These are phyloP conservation scores for Peromyscus attwateri DNA, from an alignment of 2,797 vertebrate genomes.

Conservation along the genomic window DNA sequence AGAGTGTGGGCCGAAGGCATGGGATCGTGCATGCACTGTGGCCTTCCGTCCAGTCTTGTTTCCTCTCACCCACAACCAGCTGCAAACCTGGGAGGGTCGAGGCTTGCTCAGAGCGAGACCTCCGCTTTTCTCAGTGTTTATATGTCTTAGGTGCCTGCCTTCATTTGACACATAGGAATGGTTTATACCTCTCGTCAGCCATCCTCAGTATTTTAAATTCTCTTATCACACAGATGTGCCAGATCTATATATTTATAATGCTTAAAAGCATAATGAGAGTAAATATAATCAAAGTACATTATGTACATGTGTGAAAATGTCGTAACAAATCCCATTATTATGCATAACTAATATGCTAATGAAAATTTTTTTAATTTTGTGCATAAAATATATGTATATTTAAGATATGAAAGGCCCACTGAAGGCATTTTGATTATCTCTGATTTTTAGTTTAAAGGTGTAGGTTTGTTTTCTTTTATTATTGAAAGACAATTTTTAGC, in stretches of 20 bases:
- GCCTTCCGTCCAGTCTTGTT: conserved; percentile 18
- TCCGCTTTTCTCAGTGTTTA: background rate
- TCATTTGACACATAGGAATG: background rate
- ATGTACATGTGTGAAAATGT: background rate
- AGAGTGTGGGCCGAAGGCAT: conserved; percentile 38
- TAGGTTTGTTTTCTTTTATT: background rate
- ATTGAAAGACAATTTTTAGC: background rate
- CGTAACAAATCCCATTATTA: background rate
- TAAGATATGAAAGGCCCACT: background rate
- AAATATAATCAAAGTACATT: background rate
- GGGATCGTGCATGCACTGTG: conserved; percentile 9
- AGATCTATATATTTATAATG: background rate
- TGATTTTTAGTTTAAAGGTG: background rate
- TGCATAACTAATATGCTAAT: background rate
- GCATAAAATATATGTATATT: background rate
- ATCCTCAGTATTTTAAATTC: background rate
- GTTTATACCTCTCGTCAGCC: background rate
- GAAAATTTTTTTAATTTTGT: background rate
- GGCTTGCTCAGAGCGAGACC: background rate
- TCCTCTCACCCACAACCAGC: conserved; percentile 30
- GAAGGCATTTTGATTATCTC: background rate
- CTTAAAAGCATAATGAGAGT: background rate
- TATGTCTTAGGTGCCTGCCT: background rate
- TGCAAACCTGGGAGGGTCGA: conserved; percentile 13
- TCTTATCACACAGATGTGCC: background rate